phyloP scores from a whole-genome alignment of 1,140 invertebrate species.

The Arctopsyche grandis region DNA sequence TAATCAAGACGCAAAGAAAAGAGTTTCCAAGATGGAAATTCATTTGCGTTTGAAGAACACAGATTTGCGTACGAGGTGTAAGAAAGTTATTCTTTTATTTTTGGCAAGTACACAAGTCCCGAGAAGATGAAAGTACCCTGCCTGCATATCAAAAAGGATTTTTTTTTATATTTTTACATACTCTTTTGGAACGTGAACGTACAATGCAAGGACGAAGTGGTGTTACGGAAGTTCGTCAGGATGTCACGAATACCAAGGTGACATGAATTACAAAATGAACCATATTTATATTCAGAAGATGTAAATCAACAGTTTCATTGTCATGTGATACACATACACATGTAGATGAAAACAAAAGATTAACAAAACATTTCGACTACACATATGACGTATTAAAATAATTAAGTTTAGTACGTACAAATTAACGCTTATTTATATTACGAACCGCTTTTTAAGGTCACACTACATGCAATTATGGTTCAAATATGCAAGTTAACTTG shows the following conservation, averaged over 20 bases:
- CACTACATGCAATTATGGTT: neutral
- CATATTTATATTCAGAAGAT: neutral
- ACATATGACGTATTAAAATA: neutral
- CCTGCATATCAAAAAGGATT: neutral
- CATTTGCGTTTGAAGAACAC: too few species aligned
- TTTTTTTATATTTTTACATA: too few species aligned
- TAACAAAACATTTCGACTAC: too few species aligned
- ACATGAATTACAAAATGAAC: neutral
- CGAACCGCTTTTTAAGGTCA: neutral
- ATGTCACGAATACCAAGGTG: neutral
- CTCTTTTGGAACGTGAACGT: too few species aligned
- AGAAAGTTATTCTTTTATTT: too few species aligned
- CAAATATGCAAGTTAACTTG: too few species aligned
- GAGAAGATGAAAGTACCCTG: neutral
- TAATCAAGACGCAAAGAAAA: too few species aligned
- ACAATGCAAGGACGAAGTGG: neutral
- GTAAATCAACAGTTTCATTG: neutral
- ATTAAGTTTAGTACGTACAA: neutral
- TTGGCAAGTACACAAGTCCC: neutral
- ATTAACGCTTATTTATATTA: neutral
- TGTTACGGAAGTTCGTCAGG: slow-evolving; percentile 5
- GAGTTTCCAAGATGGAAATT: too few species aligned
- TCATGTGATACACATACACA: neutral
- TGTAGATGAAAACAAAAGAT: neutral
- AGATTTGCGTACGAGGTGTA: too few species aligned